Base-by-base conservation (phyloP, 2,888 invertebrate genomes). In the Coecobrya sp. region DNA sequence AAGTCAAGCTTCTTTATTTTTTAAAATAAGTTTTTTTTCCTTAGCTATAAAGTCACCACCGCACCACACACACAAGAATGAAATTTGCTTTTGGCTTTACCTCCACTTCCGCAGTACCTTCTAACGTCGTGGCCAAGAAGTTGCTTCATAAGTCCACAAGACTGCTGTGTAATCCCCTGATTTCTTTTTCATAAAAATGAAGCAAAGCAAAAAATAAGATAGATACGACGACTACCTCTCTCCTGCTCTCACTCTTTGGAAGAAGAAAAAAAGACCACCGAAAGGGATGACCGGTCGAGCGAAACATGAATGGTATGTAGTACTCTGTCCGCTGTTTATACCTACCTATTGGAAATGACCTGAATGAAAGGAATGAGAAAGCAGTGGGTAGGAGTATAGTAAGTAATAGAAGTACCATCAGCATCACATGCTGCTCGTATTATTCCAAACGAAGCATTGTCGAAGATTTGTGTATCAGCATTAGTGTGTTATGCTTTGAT, bases 401-500 rank as follows among this genome's bases (percentile, higher is more conserved):
- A 27, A 65, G 11, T 7, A 30, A n/a, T 5, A 30, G 36, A 36
- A 70, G 62, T 19, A 55, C n/a, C 30, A 30, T 27, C 30, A 13
- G 13, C 36, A 70, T 19, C 19, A 70, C 70, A n/a, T 3, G 36
- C 49, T 45, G 5, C 55, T 49, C 42, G 25, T 79, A 45, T 45
- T 70, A n/a, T 62, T 62, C 25, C 62, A 62, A 25, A 62, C 3
- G 25, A 49, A 45, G 55, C 62, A 16, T 36, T 59, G 82, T 19
- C 62, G 36, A 82, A 90, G 90, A 90, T 90, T 90, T 90, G 90
- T 90, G 90, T 85, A 90, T 85, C 76, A 36, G 81, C 86, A 91
- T 91, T 91, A 86, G 81, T 86, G 36, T 73, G 90, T 62, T 85
- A 68, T 49, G 79, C 86, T 85, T 86, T 91, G 86, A 91, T 91